Conservation (phyloP, 2,888 invertebrate genomes). For the Congeria kusceri region DNA sequence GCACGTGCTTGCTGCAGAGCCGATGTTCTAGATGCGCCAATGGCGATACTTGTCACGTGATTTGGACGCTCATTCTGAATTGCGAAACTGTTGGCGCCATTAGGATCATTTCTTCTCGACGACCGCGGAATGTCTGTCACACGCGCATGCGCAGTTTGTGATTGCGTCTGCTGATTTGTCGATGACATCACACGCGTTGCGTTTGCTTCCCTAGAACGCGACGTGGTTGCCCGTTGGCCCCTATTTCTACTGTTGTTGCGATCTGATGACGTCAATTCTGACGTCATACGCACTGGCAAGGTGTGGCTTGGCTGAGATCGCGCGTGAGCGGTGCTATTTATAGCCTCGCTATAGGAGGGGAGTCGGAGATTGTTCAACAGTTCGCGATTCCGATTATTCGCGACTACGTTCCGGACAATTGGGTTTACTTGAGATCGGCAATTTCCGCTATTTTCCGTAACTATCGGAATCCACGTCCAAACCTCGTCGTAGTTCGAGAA, state of each 20-base stretch:
- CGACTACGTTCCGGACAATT: slow-evolving; percentile 18
- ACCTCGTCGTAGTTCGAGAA: slow-evolving; percentile 71
- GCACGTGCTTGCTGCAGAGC: slow-evolving; percentile 39
- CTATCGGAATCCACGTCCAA: slow-evolving; percentile 74
- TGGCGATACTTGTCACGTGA: slow-evolving; percentile 29
- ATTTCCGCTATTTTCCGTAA: slow-evolving; percentile 56
- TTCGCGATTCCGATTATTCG: slow-evolving; percentile 11
- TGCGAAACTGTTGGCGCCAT: too few species aligned
- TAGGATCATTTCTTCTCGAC: too few species aligned
- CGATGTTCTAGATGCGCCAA: slow-evolving; percentile 45
- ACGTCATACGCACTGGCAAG: not conserved
- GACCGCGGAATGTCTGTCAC: too few species aligned
- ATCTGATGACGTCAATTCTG: slow-evolving; percentile 13
- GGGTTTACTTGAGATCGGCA: slow-evolving; percentile 55
- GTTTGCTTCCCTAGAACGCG: not conserved
- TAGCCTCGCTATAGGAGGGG: slow-evolving; percentile 52
- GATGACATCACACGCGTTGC: not conserved
- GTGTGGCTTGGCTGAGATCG: not conserved
- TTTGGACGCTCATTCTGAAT: not conserved
- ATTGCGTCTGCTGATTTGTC: not conserved
- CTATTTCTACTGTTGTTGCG: slow-evolving; percentile 23
- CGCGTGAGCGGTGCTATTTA: not conserved
- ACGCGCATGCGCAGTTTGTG: not conserved
- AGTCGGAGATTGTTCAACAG: slow-evolving; percentile 29
- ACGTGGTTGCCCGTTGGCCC: too few species aligned